A percentile compares a stretch with the other conserved stretches of the same genome.
Conservation (phyloP, 1,140 invertebrate species). For the Orchesella cincta region DNA sequence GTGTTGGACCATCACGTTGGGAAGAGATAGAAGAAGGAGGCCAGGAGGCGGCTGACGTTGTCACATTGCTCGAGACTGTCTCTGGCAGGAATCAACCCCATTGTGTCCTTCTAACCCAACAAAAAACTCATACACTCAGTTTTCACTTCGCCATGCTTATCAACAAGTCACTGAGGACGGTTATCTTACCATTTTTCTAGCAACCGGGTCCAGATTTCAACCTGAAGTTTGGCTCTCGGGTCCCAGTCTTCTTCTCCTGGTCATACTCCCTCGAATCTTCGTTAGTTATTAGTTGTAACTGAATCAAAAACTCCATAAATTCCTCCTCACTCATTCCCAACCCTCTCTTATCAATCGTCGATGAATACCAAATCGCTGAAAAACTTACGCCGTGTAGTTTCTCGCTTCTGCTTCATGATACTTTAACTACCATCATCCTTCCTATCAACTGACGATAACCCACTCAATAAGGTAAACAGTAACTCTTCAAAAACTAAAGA, state of each 20-base stretch:
- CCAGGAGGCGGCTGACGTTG: slow-evolving; percentile 81
- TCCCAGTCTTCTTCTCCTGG: slow-evolving; percentile 86
- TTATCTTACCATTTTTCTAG: slow-evolving; percentile 92
- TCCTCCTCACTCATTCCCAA: background rate
- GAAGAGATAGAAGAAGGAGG: slow-evolving; percentile 92
- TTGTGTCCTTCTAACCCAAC: slow-evolving; percentile 61
- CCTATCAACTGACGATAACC: too few species aligned
- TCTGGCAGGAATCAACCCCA: slow-evolving; percentile 88
- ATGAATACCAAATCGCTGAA: background rate
- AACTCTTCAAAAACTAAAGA: too few species aligned
- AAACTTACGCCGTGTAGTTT: slow-evolving; percentile 88
- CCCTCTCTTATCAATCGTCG: background rate
- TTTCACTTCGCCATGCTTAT: slow-evolving; percentile 16
- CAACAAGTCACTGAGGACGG: slow-evolving; percentile 34
- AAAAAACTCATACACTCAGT: slow-evolving; percentile 33
- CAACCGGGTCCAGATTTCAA: slow-evolving; percentile 79
- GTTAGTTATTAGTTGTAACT: slow-evolving; percentile 94
- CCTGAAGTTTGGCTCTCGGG: slow-evolving; percentile 80
- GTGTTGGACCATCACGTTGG: slow-evolving; percentile 86
- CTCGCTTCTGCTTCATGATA: slow-evolving; percentile 90
- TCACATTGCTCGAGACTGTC: slow-evolving; percentile 79
- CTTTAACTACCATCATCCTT: too few species aligned
- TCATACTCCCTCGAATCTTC: slow-evolving; percentile 84
- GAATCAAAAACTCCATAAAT: slow-evolving; percentile 38
- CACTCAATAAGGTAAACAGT: too few species aligned